These are phyloP conservation scores for Speoplatyrhinus poulsoni DNA, from an alignment of 2,113 vertebrate genomes.

Conservation along the genomic window DNA sequence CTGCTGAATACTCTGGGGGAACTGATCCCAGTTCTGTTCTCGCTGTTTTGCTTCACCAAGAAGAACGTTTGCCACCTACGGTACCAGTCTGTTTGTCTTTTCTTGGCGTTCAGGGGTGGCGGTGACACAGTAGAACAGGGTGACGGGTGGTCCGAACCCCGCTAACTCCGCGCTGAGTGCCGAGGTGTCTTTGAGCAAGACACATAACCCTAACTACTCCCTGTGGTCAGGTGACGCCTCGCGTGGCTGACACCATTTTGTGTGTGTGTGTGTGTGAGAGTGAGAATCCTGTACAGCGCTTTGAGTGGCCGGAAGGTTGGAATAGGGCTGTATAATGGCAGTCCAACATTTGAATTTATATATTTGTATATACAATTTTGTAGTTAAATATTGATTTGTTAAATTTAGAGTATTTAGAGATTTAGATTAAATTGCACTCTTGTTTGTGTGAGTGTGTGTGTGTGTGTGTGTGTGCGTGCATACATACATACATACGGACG, in stretches of 20 bases:
- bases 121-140: too few species aligned
- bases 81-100: slow-evolving; percentile 64
- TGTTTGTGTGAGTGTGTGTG: neutral
- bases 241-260: too few species aligned
- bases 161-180: neutral
- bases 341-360: too few species aligned
- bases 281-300: neutral
- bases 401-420: neutral
- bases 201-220: too few species aligned
- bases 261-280: too few species aligned
- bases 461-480: neutral
- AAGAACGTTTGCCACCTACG: slow-evolving; percentile 88
- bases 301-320: too few species aligned
- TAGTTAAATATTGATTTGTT: neutral
- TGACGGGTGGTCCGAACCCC: too few species aligned
- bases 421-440: too few species aligned
- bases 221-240: too few species aligned
- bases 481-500: neutral
- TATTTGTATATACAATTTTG: neutral
- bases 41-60: slow-evolving; percentile 88
- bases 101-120: too few species aligned
- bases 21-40: slow-evolving; percentile 83
- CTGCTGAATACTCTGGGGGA: slow-evolving; percentile 78
- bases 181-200: too few species aligned
- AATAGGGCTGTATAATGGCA: too few species aligned